Evolutionary conservation across 2,888 invertebrate species (phyloP), one percentile per base, ranked within the genome.

Genomic region (Phlogophora meticulosa): DNA sequence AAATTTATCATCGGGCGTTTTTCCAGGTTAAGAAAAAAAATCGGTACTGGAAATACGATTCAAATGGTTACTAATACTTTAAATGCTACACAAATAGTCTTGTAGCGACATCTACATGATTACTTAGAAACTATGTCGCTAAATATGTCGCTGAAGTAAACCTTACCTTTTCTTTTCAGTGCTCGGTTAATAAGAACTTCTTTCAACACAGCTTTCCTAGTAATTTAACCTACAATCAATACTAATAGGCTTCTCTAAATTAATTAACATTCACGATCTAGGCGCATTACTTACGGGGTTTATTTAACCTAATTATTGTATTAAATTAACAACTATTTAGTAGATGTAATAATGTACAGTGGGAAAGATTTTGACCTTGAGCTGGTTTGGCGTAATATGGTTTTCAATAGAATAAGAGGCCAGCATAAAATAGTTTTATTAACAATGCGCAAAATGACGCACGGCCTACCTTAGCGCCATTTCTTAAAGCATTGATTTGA

Each of bases 31-130:
- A 28, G 28, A 4, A 28, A 28, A 28, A 28, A 28, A 4, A 5
- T 28, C 2, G 2, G 5, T 9, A 42, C 42, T 7, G 7, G 9
- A 42, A 42, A 17, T 10, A 42, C 7, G 4, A 5, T 7, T 42
- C 1, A 7, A 42, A n/a, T 42, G 9, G 9, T 42, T 17, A 9
- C 1, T 9, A 36, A 9, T 10, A 11, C 11, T 11, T 7, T 42
- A 20, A 7, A 17, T 40, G 28, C 28, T 28, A n/a, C 17, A 13
- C 13, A 36, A 1, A 52, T 13, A 43, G 17, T 9, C 63, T 24
- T 15, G 43, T 66, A 71, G 65, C 71, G 65, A 71, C 71, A 66
- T 66, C 71, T 66, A 45, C 4, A 38, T 38, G 10, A 0, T 2
- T 22, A 15, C 7, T 15, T 38, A 32, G 45, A 32, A 13, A 66